Conservation (phyloP, 92 coral and sea anemone species). For the Epizoanthus fatuus region DNA sequence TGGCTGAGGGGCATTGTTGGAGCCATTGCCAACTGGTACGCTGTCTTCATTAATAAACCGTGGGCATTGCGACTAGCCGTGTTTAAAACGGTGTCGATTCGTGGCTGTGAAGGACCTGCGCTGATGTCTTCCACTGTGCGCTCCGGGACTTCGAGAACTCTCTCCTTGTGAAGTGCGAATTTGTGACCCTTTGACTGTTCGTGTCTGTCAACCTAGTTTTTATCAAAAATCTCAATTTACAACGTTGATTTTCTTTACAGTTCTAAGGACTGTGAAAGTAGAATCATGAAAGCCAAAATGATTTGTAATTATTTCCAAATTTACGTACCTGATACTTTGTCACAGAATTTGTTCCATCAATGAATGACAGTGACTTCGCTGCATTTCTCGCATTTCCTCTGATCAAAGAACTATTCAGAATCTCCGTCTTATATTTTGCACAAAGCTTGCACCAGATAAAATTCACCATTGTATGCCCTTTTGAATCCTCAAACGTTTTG, state of each 20-base stretch:
- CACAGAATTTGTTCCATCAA: not conserved
- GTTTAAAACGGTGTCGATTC: no score
- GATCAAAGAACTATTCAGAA: constrained; percentile 24
- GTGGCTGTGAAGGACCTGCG: not conserved
- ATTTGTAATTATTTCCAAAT: not conserved
- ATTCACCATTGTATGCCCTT: constrained; percentile 29
- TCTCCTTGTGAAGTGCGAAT: constrained; percentile 19
- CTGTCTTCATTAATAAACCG: constrained; percentile 1
- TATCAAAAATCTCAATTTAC: not conserved
- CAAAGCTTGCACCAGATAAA: not conserved
- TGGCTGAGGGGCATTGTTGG: no score
- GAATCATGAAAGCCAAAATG: not conserved
- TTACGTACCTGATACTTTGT: constrained; percentile 22
- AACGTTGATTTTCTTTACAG: not conserved
- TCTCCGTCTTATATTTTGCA: not conserved
- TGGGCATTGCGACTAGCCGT: constrained; percentile 3
- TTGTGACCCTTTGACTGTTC: constrained; percentile 36
- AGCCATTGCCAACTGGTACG: constrained; percentile 8
- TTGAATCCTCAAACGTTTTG: constrained; percentile 27
- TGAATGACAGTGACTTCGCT: not conserved
- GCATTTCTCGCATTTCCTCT: constrained; percentile 8
- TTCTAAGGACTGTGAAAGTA: not conserved
- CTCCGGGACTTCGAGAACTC: not conserved
- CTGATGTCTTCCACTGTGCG: constrained; percentile 3
- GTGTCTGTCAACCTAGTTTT: not conserved